These are phyloP conservation scores for Drosophila jambulina DNA, from an alignment of 1,140 invertebrate species.

Conservation along the genomic window DNA sequence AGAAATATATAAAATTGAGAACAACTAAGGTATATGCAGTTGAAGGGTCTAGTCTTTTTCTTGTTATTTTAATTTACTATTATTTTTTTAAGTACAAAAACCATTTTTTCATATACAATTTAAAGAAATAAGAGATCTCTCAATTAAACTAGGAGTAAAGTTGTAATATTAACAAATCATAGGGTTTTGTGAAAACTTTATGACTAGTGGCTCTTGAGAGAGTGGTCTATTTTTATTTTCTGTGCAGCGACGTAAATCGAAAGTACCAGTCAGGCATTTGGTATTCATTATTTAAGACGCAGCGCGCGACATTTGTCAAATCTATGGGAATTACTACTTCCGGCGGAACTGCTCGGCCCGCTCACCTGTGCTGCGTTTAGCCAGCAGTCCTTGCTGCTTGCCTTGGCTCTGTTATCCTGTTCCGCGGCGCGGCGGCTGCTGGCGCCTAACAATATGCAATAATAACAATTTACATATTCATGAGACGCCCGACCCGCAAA, in stretches of 20 bases:
- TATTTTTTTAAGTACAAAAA: no score
- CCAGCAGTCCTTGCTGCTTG: constrained; percentile 21
- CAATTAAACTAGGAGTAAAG: not conserved
- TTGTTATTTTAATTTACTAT: not conserved
- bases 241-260: constrained; percentile 1
- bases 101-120: not conserved
- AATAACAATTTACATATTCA: constrained; percentile 84
- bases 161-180: not conserved
- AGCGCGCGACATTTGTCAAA: constrained; percentile 44
- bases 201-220: no score
- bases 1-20: no score
- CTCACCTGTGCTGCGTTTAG: constrained; percentile 37
- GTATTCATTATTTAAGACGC: constrained; percentile 43
- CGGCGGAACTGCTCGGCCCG: constrained; percentile 17
- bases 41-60: not conserved
- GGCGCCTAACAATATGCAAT: constrained; percentile 81
- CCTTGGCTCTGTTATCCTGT: constrained; percentile 31
- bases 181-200: no score
- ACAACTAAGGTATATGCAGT: no score
- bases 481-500: constrained; percentile 71
- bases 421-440: constrained; percentile 35
- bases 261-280: constrained; percentile 14
- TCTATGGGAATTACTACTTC: constrained; percentile 48
- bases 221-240: not conserved
- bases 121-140: not conserved